These are phyloP conservation scores for Corvus moneduloides DNA, from an alignment of 2,113 vertebrate species.

Conservation along the genomic window DNA sequence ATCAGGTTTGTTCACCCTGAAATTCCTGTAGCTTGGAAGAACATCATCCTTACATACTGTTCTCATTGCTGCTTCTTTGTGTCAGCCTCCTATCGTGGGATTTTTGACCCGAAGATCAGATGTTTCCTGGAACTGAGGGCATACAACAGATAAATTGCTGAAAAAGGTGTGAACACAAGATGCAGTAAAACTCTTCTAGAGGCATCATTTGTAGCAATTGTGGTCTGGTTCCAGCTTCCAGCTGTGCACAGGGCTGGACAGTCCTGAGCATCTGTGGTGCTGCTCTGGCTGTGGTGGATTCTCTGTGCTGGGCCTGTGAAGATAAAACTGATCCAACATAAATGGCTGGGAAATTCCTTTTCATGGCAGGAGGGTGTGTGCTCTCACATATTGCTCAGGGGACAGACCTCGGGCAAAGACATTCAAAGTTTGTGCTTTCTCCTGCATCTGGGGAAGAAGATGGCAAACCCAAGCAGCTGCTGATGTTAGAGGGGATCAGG, in stretches of 20 bases:
- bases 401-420: background rate
- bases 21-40: background rate
- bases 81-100: background rate
- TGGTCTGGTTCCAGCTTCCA: background rate
- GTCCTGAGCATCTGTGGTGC: background rate
- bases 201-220: background rate
- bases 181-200: background rate
- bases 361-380: fast-evolving
- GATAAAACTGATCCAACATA: background rate
- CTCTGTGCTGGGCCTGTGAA: background rate
- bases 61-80: background rate
- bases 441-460: background rate
- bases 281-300: background rate
- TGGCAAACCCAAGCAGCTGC: background rate
- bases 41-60: background rate
- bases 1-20: background rate
- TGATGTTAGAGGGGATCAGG: background rate
- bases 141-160: background rate
- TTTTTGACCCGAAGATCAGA: background rate
- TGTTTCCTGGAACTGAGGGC: background rate
- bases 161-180: background rate
- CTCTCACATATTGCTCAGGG: background rate
- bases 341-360: background rate
- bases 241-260: background rate
- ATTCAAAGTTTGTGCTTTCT: background rate